Base-by-base conservation (phyloP, 2,888 invertebrate genomes). In the Ophion obscuratus region DNA sequence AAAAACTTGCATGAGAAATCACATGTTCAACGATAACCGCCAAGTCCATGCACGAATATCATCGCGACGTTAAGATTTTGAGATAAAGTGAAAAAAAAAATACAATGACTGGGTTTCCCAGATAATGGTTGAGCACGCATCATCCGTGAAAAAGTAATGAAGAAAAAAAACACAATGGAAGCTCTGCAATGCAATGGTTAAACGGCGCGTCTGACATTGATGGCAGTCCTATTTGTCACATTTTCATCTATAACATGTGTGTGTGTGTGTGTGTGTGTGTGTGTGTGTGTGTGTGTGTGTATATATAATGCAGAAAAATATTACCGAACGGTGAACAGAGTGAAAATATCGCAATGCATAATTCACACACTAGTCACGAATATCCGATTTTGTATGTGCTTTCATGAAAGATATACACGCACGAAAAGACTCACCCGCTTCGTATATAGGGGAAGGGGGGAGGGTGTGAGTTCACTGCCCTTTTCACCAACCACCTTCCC, bases 361-460 rank as follows among this genome's bases (percentile, higher is more conserved):
- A 79, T 79, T 79, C 62, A 53, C 62, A 47, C 62, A 71, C 44
- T 47, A 71, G 79, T 79, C 71, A 79, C 62, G 79, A 79, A 79
- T 79, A 71, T 79, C 62, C 71, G 62, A 79, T 79, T 79, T 79
- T 71, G 57, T 79, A 71, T 79, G 79, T 71, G 62, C 53, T 79
- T 64, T 71, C 62, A 47, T 62, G 71, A 79, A 36, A 64, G 62
- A 71, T 78, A 79, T 61, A 79, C 79, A 79, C 79, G 47, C 62
- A 53, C 70, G 62, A 62, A 71, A 79, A 62, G 71, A 71, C 31
- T 70, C 62, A 31, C 70, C 57, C n/a, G 40, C 59, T 78, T 36
- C 44, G 59, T 53, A 59, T 27, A 20, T 6, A 24, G 9, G 7
- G 61, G 27, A 44, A n/a, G 27, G 9, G 7, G 61, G 27, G 44